Evolutionary conservation across 2,888 invertebrate genomes (phyloP).

Genomic region (Scrobipalpa costella): DNA sequence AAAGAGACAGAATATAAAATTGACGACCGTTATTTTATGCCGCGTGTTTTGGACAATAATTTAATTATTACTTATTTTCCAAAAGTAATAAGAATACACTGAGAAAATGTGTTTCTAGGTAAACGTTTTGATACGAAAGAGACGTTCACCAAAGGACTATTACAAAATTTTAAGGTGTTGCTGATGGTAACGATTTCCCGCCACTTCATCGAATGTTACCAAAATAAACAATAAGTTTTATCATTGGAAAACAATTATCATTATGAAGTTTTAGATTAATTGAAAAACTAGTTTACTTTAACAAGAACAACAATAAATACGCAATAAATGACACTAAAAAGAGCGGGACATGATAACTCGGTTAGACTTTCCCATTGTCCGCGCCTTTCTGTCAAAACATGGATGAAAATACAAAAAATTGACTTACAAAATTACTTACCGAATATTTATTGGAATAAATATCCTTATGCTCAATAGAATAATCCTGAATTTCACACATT

Average conservation of each 20-base stretch:
- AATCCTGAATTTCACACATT: constrained; percentile 87
- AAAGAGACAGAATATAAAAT: constrained; percentile 53
- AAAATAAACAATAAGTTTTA: background rate
- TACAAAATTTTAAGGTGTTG: no score
- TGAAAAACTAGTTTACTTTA: background rate
- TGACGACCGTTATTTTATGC: constrained; percentile 31
- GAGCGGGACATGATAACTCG: constrained; percentile 72
- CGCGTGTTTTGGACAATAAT: constrained; percentile 21
- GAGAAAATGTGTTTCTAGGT: constrained; percentile 23
- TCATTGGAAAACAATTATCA: background rate
- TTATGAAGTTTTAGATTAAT: background rate
- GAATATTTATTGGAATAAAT: constrained; percentile 84
- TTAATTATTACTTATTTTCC: background rate
- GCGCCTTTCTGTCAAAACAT: constrained; percentile 56
- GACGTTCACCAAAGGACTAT: no score
- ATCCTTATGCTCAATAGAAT: constrained; percentile 84
- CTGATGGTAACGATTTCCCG: constrained; percentile 54
- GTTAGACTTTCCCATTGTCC: constrained; percentile 71
- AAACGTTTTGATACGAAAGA: background rate
- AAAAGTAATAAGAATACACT: background rate
- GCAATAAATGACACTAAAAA: constrained; percentile 72
- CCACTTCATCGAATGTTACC: constrained; percentile 44
- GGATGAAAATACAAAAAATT: constrained; percentile 37
- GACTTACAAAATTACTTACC: constrained; percentile 77
- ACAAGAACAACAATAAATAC: constrained; percentile 32